phyloP scores from a whole-genome alignment of 2,888 invertebrate genomes.

The Trissoscelio sp. region DNA sequence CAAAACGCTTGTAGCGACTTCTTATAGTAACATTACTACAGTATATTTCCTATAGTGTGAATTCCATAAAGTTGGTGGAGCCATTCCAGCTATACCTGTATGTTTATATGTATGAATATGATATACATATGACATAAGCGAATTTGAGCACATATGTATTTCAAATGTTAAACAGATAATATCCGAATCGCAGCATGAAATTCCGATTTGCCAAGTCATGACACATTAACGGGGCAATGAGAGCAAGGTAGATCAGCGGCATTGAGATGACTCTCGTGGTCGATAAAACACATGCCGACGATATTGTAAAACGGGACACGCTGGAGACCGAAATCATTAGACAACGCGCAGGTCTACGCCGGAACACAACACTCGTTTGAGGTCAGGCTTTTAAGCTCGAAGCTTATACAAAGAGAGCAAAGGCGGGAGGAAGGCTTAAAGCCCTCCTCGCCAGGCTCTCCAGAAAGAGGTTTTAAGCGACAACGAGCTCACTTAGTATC shows the following conservation, averaged over 20 bases:
- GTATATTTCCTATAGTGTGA: too few species aligned
- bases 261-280: constrained; percentile 25
- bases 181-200: too few species aligned
- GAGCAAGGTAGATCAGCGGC: constrained; percentile 8
- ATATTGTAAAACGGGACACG: constrained; percentile 24
- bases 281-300: constrained; percentile 16
- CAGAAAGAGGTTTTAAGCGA: constrained; percentile 74
- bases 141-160: too few species aligned
- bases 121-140: too few species aligned
- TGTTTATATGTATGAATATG: too few species aligned
- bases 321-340: constrained; percentile 32
- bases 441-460: constrained; percentile 57
- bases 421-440: constrained; percentile 64
- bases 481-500: constrained; percentile 72
- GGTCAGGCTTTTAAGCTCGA: constrained; percentile 75
- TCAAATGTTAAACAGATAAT: too few species aligned
- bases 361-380: constrained; percentile 67
- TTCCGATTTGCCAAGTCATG: too few species aligned
- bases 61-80: too few species aligned
- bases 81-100: too few species aligned
- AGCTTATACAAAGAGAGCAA: constrained; percentile 71
- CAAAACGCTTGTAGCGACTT: too few species aligned
- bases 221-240: constrained; percentile 5
- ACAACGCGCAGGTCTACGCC: constrained; percentile 32
- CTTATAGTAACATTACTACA: too few species aligned